Evolutionary conservation across 2,113 vertebrate species (phyloP).

Genomic region (Phyllostomus discolor): DNA sequence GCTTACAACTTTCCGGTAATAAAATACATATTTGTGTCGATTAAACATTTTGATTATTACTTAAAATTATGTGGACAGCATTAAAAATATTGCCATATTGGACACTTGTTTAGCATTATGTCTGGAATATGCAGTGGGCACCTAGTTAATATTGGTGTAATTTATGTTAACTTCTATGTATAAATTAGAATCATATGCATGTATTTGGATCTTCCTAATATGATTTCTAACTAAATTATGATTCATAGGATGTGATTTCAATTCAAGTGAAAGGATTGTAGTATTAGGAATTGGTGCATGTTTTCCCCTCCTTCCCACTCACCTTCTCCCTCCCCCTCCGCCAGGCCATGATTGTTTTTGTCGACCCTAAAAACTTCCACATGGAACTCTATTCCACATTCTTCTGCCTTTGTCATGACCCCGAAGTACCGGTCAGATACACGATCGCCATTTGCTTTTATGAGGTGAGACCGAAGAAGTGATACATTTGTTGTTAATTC

Average conservation of each 20-base stretch:
- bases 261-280: background rate
- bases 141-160: background rate
- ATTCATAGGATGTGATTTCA: conserved; percentile 15
- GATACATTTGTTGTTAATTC: background rate
- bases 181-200: background rate
- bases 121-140: background rate
- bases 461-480: conserved; percentile 84
- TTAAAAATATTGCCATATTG: background rate
- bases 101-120: background rate
- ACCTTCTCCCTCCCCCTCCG: conserved; percentile 14
- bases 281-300: conserved; percentile 19
- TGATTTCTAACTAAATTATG: background rate
- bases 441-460: conserved; percentile 92
- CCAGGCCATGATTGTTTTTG: conserved; percentile 94
- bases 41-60: background rate
- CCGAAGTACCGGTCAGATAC: conserved; percentile 90
- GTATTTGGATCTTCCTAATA: background rate
- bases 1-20: conserved; percentile 95
- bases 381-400: conserved; percentile 93
- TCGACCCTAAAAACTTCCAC: conserved; percentile 91
- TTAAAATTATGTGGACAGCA: background rate
- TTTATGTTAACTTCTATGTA: background rate
- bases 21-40: conserved; percentile 60
- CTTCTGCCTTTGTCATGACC: conserved; percentile 94
- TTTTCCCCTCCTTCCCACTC: conserved; percentile 34